Base-by-base conservation (phyloP, 2,113 vertebrate genomes). In the Chaetodon trifascialis region DNA sequence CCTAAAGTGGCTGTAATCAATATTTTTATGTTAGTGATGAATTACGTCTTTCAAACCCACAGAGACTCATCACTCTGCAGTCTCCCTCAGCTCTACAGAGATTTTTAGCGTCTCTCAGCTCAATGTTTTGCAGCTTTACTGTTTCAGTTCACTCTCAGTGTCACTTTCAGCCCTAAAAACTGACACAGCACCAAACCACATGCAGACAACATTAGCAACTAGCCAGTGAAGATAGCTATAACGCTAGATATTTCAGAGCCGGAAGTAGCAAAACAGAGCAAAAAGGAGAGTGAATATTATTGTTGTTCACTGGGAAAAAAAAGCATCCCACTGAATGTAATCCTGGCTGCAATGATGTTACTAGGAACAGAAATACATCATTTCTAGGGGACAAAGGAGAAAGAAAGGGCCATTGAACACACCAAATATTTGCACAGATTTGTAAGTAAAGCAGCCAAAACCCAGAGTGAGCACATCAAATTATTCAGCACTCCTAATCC, bases 371-470 rank as follows among this genome's bases (percentile, higher is more conserved):
- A 52, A 59, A 67, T 56, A 30, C 2, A 2, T 52, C 15, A 59
- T 75, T 42, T 74, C 17, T 49, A 30, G 11, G n/a, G 59, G 23
- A 16, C 54, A 19, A 11, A 10, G 5, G 38, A 69, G 23, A 75
- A 30, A 75, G 47, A 59, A 73, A 58, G 9, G 6, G 55, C 63
- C n/a, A 3, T 17, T n/a, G 42, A 69, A 58, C 56, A 16, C n/a
- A 30, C 60, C 60, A 25, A 69, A 76, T n/a, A 44, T 73, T 55
- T 74, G 62, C 63, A 55, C 36, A 73, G 11, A 79, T 70, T 67
- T 73, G 46, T 42, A 79, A 68, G 68, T 79, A 73, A 85, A 83
- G 68, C 36, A 56, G 70, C 66, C 21, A 69, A 87, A 90, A 79
- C 65, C 49, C 75, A 62, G 60, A 79, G 65, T n/a, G 46, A 25